Conservation (phyloP, 2,797 vertebrate genomes). For the Falco concolor region DNA sequence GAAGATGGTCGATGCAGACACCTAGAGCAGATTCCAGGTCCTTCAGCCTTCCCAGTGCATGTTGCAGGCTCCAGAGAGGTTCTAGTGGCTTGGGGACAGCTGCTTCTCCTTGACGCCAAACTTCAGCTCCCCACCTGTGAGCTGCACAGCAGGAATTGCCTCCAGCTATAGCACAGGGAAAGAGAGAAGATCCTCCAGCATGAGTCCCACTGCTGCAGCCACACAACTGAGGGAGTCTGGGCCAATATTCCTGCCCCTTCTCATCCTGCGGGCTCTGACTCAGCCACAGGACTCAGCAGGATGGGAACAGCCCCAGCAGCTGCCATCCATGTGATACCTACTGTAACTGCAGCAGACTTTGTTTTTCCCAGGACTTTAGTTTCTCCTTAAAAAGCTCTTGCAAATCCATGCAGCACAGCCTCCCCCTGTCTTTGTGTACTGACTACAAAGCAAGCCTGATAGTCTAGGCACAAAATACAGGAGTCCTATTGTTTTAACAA, state of each 20-base stretch:
- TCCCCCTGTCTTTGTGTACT: neutral
- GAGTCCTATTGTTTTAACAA: neutral
- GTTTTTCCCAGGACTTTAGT: neutral
- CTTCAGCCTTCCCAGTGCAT: neutral
- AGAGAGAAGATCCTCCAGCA: neutral
- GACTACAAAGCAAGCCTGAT: neutral
- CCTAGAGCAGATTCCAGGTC: neutral
- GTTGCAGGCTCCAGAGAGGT: neutral
- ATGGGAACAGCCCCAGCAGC: neutral
- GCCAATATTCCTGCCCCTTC: neutral
- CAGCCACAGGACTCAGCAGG: neutral
- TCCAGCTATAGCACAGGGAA: neutral
- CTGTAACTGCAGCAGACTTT: neutral
- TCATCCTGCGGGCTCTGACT: neutral
- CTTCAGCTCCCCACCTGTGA: neutral
- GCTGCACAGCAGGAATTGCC: neutral
- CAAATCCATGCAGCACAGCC: neutral
- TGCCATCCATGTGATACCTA: neutral
- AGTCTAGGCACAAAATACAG: neutral
- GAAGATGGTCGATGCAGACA: too few relatives aligned
- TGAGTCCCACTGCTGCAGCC: accelerated
- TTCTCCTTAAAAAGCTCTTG: neutral
- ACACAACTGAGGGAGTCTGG: accelerated
- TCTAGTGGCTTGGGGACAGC: neutral
- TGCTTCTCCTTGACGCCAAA: neutral